Evolutionary conservation across 2,797 vertebrate genomes (phyloP).

Genomic region (Aselliscus stoliczkanus): DNA sequence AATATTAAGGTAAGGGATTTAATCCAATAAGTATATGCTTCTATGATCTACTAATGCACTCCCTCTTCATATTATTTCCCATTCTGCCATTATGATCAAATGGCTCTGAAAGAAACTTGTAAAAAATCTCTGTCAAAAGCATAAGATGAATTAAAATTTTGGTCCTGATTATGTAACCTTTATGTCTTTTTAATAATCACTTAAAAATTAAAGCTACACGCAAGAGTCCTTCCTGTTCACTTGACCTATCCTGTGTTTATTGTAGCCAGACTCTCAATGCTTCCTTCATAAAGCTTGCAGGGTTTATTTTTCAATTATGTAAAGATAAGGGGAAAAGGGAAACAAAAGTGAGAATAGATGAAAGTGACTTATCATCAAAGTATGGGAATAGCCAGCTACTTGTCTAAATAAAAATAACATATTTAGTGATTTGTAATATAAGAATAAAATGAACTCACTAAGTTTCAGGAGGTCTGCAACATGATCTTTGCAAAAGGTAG

Average conservation of each 20-base stretch:
- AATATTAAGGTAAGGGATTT: neutral
- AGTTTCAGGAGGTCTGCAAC: conserved; percentile 76
- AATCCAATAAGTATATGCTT: neutral
- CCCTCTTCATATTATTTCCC: neutral
- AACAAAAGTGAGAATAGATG: conserved; percentile 47
- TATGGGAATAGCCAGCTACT: conserved; percentile 64
- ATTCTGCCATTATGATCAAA: neutral
- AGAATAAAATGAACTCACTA: conserved; percentile 69
- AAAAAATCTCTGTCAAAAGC: neutral
- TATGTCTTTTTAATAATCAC: neutral
- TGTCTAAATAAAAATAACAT: conserved; percentile 73
- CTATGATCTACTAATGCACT: neutral
- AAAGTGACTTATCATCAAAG: conserved; percentile 59
- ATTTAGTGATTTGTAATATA: conserved; percentile 73
- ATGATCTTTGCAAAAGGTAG: conserved; percentile 78
- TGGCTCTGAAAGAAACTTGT: neutral
- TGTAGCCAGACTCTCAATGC: neutral
- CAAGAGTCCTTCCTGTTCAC: neutral
- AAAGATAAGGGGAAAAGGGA: neutral
- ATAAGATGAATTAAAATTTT: neutral
- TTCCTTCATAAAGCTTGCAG: neutral
- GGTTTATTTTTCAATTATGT: neutral
- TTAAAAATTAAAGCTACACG: neutral
- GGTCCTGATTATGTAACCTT: neutral
- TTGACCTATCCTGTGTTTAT: neutral